Evolutionary conservation across 2,888 invertebrate species (phyloP).

Genomic region (Drosophila yooni): DNA sequence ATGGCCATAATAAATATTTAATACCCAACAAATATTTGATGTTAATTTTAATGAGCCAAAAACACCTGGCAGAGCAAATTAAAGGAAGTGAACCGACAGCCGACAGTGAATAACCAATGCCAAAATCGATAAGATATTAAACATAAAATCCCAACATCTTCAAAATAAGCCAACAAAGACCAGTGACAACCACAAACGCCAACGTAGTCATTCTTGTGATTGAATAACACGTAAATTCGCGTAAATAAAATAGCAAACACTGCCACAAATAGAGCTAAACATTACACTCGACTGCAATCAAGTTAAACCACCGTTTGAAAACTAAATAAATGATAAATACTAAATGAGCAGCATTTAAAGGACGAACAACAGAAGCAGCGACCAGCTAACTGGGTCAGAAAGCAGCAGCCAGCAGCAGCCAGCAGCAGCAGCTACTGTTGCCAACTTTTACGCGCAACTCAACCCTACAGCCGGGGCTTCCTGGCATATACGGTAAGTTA

Average conservation of each 20-base stretch:
- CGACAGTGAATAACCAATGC: slow-evolving; percentile 16
- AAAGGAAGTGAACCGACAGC: slow-evolving; percentile 28
- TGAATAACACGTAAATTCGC: slow-evolving; percentile 11
- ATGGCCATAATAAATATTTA: slow-evolving; percentile 14
- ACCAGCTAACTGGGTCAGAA: slow-evolving; percentile 58
- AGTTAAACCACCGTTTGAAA: slow-evolving; percentile 43
- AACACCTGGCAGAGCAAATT: slow-evolving; percentile 21
- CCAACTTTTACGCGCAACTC: slow-evolving; percentile 41
- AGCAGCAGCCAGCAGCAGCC: slow-evolving; percentile 31
- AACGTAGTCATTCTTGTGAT: slow-evolving; percentile 4
- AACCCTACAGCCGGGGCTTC: slow-evolving; percentile 16
- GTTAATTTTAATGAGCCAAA: slow-evolving; percentile 25
- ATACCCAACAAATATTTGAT: slow-evolving; percentile 14
- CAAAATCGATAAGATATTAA: slow-evolving; percentile 57
- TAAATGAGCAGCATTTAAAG: slow-evolving; percentile 51
- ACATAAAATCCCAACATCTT: slow-evolving; percentile 36
- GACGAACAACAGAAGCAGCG: slow-evolving; percentile 7
- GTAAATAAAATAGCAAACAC: slow-evolving; percentile 45
- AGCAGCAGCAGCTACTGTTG: slow-evolving; percentile 39
- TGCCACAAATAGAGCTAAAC: slow-evolving; percentile 39
- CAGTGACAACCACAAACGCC: neutral
- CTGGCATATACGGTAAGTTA: slow-evolving; percentile 56
- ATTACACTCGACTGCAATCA: slow-evolving; percentile 30
- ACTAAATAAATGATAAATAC: slow-evolving; percentile 31
- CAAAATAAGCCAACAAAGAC: slow-evolving; percentile 6